Conservation (phyloP, 1,140 invertebrate genomes). For the Drosophila tani region DNA sequence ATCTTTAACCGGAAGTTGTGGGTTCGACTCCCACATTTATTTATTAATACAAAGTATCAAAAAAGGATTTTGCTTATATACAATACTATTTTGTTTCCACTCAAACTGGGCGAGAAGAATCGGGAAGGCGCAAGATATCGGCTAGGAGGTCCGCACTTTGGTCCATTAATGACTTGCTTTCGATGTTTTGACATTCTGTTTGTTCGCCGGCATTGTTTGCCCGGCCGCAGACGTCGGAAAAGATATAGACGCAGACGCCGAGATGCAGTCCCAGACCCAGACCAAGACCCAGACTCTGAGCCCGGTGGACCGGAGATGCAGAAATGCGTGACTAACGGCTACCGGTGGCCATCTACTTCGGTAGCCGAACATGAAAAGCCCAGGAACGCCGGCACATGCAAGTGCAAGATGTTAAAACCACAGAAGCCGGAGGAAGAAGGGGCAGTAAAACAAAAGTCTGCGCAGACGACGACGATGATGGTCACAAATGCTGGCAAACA, state of each 20-base stretch:
- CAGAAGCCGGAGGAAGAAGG: slow-evolving; percentile 37
- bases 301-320: slow-evolving; percentile 55
- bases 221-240: slow-evolving; percentile 41
- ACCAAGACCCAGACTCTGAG: slow-evolving; percentile 9
- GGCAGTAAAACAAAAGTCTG: slow-evolving; percentile 75
- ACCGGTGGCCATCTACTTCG: slow-evolving; percentile 82
- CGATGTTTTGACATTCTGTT: slow-evolving; percentile 78
- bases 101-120: background rate
- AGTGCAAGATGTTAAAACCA: slow-evolving; percentile 70
- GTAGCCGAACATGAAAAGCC: slow-evolving; percentile 78
- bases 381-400: slow-evolving; percentile 27
- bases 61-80: background rate
- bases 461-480: slow-evolving; percentile 46
- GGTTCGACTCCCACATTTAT: too few relatives aligned
- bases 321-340: slow-evolving; percentile 82
- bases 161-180: slow-evolving; percentile 79
- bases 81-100: background rate
- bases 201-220: slow-evolving; percentile 65
- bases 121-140: background rate
- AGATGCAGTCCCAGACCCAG: slow-evolving; percentile 20
- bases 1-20: too few relatives aligned
- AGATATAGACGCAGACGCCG: slow-evolving; percentile 41
- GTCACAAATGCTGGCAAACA: slow-evolving; percentile 79
- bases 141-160: slow-evolving; percentile 45
- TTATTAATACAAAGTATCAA: background rate